These are phyloP conservation scores for Hydractinia symbiolongicarpus DNA, from an alignment of 30 jellyfish, hydroid and myxozoan genomes.

Conservation along the genomic window DNA sequence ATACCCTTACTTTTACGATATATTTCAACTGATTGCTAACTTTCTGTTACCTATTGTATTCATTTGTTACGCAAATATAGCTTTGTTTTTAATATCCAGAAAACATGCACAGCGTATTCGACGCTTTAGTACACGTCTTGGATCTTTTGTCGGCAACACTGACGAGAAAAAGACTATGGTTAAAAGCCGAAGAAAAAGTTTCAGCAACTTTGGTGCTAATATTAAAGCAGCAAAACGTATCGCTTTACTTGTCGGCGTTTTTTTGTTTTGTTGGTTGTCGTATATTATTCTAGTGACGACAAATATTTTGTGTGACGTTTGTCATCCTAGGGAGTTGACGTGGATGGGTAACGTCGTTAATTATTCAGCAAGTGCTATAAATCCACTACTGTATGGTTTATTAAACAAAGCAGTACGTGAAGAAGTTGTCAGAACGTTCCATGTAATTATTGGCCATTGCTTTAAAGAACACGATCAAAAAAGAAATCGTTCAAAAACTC, in stretches of 20 bases:
- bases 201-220: not conserved
- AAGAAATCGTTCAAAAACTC: no score
- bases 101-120: conserved; percentile 10
- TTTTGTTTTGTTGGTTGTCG: conserved; percentile 38
- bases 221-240: conserved; percentile 35
- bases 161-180: not conserved
- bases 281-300: conserved; percentile 22
- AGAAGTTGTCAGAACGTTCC: not conserved
- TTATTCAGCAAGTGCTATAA: conserved; percentile 25
- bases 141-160: not conserved
- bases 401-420: conserved; percentile 22
- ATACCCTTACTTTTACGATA: not conserved
- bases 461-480: no score
- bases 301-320: conserved; percentile 19
- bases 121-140: not conserved
- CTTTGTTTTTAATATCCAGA: conserved; percentile 6
- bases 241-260: conserved; percentile 29
- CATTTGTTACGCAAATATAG: not conserved
- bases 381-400: conserved; percentile 40
- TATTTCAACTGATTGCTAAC: conserved; percentile 17
- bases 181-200: not conserved
- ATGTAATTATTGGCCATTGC: not conserved
- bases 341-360: conserved; percentile 36
- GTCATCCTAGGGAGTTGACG: conserved; percentile 32
- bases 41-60: conserved; percentile 24